Percentiles rank a stretch among this genome's conserved stretches.
phyloP scores from a whole-genome alignment of 2,888 invertebrate species.

The Congeria kusceri region DNA sequence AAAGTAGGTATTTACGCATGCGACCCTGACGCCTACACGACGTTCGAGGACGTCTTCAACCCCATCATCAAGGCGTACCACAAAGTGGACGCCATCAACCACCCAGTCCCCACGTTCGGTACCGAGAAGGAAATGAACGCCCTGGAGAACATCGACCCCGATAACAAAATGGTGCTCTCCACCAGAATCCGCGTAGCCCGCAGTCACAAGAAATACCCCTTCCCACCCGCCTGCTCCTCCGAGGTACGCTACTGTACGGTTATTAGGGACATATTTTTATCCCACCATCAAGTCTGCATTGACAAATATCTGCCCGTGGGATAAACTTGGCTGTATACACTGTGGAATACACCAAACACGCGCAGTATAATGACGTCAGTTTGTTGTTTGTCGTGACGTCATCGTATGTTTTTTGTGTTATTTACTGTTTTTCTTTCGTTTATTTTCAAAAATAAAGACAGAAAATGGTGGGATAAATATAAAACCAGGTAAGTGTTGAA shows the following conservation, averaged over 20 bases:
- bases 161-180: conserved; percentile 90
- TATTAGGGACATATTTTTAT: too few relatives aligned
- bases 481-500: too few relatives aligned
- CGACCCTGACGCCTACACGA: conserved; percentile 97
- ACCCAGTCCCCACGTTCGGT: conserved; percentile 93
- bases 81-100: conserved; percentile 84
- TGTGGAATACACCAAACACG: too few relatives aligned
- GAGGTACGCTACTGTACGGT: conserved; percentile 66
- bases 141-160: conserved; percentile 92
- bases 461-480: too few relatives aligned
- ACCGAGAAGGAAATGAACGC: conserved; percentile 84
- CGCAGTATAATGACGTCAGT: too few relatives aligned
- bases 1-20: conserved; percentile 95
- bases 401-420: too few relatives aligned
- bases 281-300: too few relatives aligned
- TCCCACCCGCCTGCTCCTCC: conserved; percentile 91
- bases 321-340: too few relatives aligned
- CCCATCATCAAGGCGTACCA: conserved; percentile 92
- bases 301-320: too few relatives aligned
- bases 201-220: conserved; percentile 78
- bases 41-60: conserved; percentile 97
- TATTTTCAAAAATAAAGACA: too few relatives aligned
- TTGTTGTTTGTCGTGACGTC: too few relatives aligned
- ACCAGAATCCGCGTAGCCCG: conserved; percentile 81
- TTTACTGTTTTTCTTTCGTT: too few relatives aligned